phyloP scores from a whole-genome alignment of 2,113 vertebrate species.

The Pelodiscus sinensis region DNA sequence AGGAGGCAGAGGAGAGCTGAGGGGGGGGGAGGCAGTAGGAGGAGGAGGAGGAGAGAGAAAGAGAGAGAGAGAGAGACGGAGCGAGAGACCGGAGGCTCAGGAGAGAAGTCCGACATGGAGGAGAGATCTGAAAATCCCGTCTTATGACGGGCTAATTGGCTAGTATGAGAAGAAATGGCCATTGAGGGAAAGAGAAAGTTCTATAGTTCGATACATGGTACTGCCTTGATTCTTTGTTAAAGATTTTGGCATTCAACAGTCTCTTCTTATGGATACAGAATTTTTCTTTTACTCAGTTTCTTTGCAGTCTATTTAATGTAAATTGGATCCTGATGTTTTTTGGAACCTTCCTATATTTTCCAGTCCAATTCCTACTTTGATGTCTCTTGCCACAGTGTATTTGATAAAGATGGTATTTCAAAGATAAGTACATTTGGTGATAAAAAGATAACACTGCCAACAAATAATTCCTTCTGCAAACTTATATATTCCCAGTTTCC shows the following conservation, averaged over 20 bases:
- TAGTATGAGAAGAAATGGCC: background rate
- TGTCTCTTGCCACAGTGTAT: background rate
- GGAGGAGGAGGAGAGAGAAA: too few relatives aligned
- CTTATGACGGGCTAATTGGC: too few relatives aligned
- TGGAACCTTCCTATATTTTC: slow-evolving; percentile 1
- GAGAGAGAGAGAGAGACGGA: too few relatives aligned
- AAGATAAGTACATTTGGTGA: background rate
- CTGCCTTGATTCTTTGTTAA: background rate
- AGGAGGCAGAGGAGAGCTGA: too few relatives aligned
- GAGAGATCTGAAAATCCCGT: too few relatives aligned
- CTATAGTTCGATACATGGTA: background rate
- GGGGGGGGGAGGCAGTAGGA: too few relatives aligned
- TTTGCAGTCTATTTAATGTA: background rate
- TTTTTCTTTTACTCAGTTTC: background rate
- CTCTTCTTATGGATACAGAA: background rate
- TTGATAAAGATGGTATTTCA: slow-evolving; percentile 10
- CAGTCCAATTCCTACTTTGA: background rate
- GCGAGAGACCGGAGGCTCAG: too few relatives aligned
- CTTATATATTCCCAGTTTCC: background rate
- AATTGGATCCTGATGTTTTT: background rate
- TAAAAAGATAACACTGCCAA: background rate
- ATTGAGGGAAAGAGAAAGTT: background rate
- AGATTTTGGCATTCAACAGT: background rate
- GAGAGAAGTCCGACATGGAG: too few relatives aligned
- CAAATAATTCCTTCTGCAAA: background rate